Conservation (phyloP, 2,797 vertebrate species). For the Catostomus latipinnis region DNA sequence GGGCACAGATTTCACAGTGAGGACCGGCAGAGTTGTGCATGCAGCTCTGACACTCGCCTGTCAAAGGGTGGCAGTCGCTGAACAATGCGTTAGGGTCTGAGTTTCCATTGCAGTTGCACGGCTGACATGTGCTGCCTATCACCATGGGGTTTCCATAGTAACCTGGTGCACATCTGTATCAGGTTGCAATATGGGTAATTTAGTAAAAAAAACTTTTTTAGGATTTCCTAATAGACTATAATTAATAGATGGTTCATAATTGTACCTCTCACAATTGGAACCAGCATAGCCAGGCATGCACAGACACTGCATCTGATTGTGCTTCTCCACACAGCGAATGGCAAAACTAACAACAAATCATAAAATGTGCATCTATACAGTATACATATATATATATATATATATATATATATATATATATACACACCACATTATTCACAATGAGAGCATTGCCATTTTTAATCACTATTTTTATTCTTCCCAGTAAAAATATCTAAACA, state of each 20-base stretch:
- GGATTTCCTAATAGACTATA: neutral
- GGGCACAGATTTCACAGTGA: slow-evolving; percentile 84
- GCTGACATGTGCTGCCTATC: slow-evolving; percentile 91
- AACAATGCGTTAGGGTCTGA: slow-evolving; percentile 96
- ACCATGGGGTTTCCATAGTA: slow-evolving; percentile 94
- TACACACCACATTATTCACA: neutral
- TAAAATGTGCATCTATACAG: neutral
- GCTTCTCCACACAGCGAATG: slow-evolving; percentile 83
- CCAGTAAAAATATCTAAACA: neutral
- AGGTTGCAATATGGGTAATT: neutral
- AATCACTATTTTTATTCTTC: neutral
- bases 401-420: no score
- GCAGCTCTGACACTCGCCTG: slow-evolving; percentile 87
- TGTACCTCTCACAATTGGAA: slow-evolving; percentile 88
- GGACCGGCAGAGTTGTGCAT: slow-evolving; percentile 87
- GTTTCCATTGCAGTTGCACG: slow-evolving; percentile 90
- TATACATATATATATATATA: no score
- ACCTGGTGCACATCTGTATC: slow-evolving; percentile 89
- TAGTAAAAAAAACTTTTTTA: neutral
- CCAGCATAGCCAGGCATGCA: slow-evolving; percentile 91
- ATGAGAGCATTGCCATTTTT: accelerated
- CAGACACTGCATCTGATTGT: slow-evolving; percentile 84
- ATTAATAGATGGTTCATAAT: neutral
- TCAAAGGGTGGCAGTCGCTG: slow-evolving; percentile 91
- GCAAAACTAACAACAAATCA: slow-evolving; percentile 83